Evolutionary conservation across 2,888 invertebrate genomes (phyloP), one percentile per base, ranked within the genome.

Genomic region (Caenorhabditis sp.): DNA sequence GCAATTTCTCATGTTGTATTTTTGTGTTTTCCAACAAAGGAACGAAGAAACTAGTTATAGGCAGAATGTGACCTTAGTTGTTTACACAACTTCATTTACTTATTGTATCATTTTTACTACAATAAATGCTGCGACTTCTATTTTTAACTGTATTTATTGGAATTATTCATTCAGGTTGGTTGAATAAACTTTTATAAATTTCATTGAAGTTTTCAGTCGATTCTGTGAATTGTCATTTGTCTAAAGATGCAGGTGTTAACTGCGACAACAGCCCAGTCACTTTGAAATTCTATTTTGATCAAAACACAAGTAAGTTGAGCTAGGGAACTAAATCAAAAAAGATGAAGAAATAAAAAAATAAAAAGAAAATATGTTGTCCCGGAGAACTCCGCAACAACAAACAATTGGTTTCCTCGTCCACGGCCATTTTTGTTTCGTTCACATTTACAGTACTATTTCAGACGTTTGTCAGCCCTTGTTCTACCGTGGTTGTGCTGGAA

Each of bases 401-500:
- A n/a, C 25, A 21, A 21, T 53, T 53, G 43, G 43, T 43, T 43
- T 43, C 17, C 14, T 43, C 43, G 7, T 43, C 43, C 43, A 43
- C 43, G 43, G 36, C 50, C 50, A 27, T n/a, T n/a, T n/a, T n/a
- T n/a, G n/a, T n/a, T n/a, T n/a, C 26, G 3, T 2, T 23, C 12
- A 31, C 2, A 38, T 26, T 27, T 21, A 52, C 12, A 53, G 7
- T 20, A 14, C 4, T 17, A 5, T 57, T 72, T 58, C 43, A 80
- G 80, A 74, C 38, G 76, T 76, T 5, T 80, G 80, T 21, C 76
- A 77, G 26, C 80, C 80, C 5, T 54, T 80, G 10, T 76, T 74
- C 53, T 77, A 75, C 49, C 77, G 82, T 31, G 85, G 85, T 31
- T 87, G 86, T 70, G 76, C 70, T 43, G 86, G 86, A 36, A 86